Conservation (phyloP, 2,888 invertebrate genomes). For the Drosophila sordidula region DNA sequence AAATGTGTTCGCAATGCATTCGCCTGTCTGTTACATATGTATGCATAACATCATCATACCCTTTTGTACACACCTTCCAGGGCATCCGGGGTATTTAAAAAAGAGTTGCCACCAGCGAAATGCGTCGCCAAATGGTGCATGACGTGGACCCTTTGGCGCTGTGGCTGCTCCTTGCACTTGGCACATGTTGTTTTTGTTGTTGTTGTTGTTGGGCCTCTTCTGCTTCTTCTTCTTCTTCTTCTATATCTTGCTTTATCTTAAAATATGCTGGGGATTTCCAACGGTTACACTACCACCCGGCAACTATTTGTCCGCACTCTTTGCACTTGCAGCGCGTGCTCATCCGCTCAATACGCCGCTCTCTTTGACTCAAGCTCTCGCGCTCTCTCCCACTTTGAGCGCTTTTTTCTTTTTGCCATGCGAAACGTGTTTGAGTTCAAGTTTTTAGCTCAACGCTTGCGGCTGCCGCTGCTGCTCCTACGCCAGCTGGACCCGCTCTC, state of each 20-base stretch:
- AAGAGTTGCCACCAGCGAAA: conserved; percentile 11
- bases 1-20: neutral
- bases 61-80: neutral
- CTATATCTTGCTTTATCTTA: conserved; percentile 18
- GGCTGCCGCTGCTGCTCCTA: conserved; percentile 17
- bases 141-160: conserved; percentile 36
- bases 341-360: neutral
- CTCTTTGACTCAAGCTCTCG: conserved; percentile 7
- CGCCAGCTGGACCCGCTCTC: neutral
- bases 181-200: conserved; percentile 19
- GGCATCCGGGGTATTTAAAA: neutral
- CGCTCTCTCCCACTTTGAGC: conserved; percentile 36
- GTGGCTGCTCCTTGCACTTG: conserved; percentile 42
- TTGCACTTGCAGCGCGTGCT: conserved; percentile 8
- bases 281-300: conserved; percentile 5
- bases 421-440: conserved; percentile 41
- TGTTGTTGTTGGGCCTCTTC: conserved; percentile 21
- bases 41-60: neutral
- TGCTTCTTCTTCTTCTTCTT: conserved; percentile 13
- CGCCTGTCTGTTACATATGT: neutral
- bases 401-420: conserved; percentile 7
- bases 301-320: neutral
- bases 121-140: conserved; percentile 43
- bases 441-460: conserved; percentile 16
- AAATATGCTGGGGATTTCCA: conserved; percentile 72